These are phyloP conservation scores for Bedellia somnulentella DNA, from an alignment of 2,888 invertebrate species.

Conservation along the genomic window DNA sequence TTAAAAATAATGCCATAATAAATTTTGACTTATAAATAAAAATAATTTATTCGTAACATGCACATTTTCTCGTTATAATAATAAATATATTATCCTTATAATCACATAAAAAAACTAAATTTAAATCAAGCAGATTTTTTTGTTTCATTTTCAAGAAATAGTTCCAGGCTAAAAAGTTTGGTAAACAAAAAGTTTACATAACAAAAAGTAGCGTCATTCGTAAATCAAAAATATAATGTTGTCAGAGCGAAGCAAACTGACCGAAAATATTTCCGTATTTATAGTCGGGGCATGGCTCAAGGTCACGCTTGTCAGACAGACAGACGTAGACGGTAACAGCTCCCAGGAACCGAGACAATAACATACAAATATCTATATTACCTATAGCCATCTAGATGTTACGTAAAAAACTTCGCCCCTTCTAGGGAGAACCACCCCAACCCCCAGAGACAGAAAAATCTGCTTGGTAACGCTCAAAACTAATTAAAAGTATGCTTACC, in stretches of 20 bases:
- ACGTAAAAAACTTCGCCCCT: constrained; percentile 30
- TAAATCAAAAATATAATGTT: constrained; percentile 26
- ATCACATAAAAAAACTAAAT: too few species aligned
- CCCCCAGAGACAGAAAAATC: constrained; percentile 16
- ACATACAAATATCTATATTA: constrained; percentile 22
- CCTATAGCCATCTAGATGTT: constrained; percentile 22
- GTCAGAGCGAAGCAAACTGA: constrained; percentile 25
- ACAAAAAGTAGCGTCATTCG: too few species aligned
- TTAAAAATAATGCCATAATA: too few species aligned
- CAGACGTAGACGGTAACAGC: constrained; percentile 15
- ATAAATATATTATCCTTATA: too few species aligned
- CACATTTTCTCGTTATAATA: too few species aligned
- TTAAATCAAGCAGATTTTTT: too few species aligned
- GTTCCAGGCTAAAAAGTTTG: too few species aligned
- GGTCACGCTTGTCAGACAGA: constrained; percentile 46
- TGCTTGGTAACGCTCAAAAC: constrained; percentile 21
- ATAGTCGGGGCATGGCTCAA: constrained; percentile 45
- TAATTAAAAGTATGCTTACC: constrained; percentile 28
- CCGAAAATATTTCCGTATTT: constrained; percentile 55
- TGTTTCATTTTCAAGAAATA: too few species aligned
- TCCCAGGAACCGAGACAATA: constrained; percentile 12
- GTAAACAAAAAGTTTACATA: too few species aligned
- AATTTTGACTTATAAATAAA: too few species aligned
- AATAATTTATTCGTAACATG: too few species aligned
- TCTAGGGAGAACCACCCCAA: constrained; percentile 15